Evolutionary conservation across 2,888 invertebrate genomes (phyloP), one percentile per base, ranked within the genome.

Genomic region (Empis stercorea): DNA sequence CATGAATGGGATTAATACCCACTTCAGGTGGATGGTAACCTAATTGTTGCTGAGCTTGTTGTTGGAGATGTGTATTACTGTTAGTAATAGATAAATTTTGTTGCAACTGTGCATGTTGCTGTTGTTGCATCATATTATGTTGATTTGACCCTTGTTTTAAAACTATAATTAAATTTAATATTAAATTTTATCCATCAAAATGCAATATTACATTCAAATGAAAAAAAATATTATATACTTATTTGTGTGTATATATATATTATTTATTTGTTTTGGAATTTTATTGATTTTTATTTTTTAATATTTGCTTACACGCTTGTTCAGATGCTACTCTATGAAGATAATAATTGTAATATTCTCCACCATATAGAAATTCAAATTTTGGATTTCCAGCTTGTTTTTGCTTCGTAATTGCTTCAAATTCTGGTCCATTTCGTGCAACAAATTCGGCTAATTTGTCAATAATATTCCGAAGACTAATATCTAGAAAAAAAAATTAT

Each of bases 361-460:
- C 96, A 55, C 95, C 95, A 72, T 92, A 96, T 51, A 99, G 77
- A 73, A 97, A 99, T 61, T 87, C 83, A 74, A 97, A 97, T 70
- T 94, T 94, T 4, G 94, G 92, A 71, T 99, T 97, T 65, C 91
- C 92, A 71, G 92, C 88, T 72, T 97, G 96, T 72, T 96, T 96
- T 64, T 88, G 88, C 76, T 96, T 96, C 51, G 96, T 96, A 87
- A 96, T 96, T 72, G 89, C 85, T 74, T 97, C 97, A 72, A 96
- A 96, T 68, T 96, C 96, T n/a, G 93, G 94, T 46, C 97, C 97
- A 84, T 96, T 97, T 71, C 95, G 75, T 50, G 97, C 97, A 56
- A 99, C 97, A 78, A 97, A 97, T 71, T 94, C 93, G 13, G 97
- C 97, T 60, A 97, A 76, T 75, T 96, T 96, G 75, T 97, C 97